phyloP scores from a whole-genome alignment of 2,113 vertebrate genomes.

The Chionodraco myersi region DNA sequence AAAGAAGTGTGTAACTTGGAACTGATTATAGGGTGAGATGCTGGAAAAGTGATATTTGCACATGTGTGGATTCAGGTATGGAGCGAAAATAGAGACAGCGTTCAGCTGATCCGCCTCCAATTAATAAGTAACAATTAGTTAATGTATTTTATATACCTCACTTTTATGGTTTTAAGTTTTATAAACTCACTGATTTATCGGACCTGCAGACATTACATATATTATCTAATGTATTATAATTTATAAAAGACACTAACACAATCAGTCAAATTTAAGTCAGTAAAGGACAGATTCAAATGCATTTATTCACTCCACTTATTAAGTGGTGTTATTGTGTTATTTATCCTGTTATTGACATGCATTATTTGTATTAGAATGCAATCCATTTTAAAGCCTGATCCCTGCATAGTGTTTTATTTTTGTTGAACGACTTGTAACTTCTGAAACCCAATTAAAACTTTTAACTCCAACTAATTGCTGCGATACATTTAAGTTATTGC shows the following conservation, averaged over 20 bases:
- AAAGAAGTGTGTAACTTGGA: neutral
- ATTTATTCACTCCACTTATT: too few species aligned
- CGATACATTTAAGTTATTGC: neutral
- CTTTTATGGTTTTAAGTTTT: neutral
- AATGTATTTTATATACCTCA: too few species aligned
- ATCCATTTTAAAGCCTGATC: too few species aligned
- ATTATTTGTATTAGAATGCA: too few species aligned
- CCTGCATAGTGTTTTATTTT: neutral
- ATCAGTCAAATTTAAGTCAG: neutral
- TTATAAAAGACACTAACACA: too few species aligned
- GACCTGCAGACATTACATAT: neutral
- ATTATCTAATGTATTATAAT: neutral
- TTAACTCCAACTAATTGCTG: slow-evolving; percentile 7
- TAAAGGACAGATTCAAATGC: neutral
- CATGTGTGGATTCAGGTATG: neutral
- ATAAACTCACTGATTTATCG: neutral
- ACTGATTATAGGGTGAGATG: neutral
- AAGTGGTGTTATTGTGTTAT: too few species aligned
- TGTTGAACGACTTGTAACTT: neutral
- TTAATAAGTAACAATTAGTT: neutral
- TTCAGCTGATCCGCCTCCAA: neutral
- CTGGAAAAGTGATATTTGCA: neutral
- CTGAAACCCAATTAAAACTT: neutral
- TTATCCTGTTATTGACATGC: too few species aligned
- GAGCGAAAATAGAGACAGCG: neutral